Conservation (phyloP, 2,888 invertebrate genomes). For the Aplocera efformata region DNA sequence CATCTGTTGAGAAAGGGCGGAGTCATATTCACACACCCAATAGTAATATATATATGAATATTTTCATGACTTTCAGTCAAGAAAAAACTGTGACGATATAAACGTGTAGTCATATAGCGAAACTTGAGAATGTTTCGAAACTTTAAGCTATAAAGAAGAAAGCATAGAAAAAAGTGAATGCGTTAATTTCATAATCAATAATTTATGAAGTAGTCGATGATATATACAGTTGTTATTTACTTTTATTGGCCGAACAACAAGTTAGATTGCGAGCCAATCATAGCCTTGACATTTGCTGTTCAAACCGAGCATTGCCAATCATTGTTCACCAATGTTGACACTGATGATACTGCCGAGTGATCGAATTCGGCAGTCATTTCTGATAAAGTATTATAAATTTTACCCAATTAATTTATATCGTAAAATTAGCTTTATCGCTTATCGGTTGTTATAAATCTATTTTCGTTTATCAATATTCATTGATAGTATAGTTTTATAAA, state of each 20-base stretch:
- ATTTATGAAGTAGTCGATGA: neutral
- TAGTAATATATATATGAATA: no score
- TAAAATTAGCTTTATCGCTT: neutral
- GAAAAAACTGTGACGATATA: no score
- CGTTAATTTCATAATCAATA: no score
- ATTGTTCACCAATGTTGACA: constrained; percentile 22
- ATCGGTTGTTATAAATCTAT: constrained; percentile 8
- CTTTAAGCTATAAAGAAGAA: no score
- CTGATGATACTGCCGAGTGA: constrained; percentile 21
- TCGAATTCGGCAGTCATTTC: constrained; percentile 6
- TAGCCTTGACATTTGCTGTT: constrained; percentile 34
- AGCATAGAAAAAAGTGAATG: no score
- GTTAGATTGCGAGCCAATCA: constrained; percentile 26
- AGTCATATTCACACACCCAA: no score
- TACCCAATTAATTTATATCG: neutral
- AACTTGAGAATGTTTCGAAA: no score
- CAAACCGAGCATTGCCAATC: constrained; percentile 31
- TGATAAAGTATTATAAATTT: constrained; percentile 4
- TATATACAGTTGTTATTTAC: constrained; percentile 17
- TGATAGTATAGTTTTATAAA: neutral
- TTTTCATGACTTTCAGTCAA: no score
- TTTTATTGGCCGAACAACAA: constrained; percentile 13
- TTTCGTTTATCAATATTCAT: constrained; percentile 9
- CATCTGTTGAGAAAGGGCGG: no score
- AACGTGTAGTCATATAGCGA: no score